Evolutionary conservation across 1,140 invertebrate genomes (phyloP).

Genomic region (Aricia agestis): DNA sequence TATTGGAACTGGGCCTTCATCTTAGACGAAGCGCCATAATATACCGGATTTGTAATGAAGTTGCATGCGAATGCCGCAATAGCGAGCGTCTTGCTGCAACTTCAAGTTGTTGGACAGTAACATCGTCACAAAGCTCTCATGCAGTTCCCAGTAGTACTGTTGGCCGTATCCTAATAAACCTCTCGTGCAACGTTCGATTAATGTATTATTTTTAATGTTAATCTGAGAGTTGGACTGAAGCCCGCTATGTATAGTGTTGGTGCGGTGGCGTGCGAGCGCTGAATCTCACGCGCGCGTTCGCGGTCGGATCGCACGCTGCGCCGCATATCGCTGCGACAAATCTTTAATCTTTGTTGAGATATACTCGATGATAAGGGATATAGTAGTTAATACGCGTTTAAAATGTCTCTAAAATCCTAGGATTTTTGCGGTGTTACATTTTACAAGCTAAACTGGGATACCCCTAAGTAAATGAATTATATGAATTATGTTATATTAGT

Average conservation of each 20-base stretch:
- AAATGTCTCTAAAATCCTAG: too few species aligned
- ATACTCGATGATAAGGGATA: not conserved
- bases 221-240: slow-evolving; percentile 23
- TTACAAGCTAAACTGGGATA: not conserved
- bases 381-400: not conserved
- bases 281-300: slow-evolving; percentile 60
- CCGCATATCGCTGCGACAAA: not conserved
- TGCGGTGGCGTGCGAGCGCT: slow-evolving; percentile 51
- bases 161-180: not conserved
- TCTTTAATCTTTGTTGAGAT: not conserved
- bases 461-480: not conserved
- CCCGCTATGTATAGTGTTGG: slow-evolving; percentile 17
- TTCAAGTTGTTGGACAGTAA: not conserved
- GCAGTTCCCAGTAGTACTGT: slow-evolving; percentile 2
- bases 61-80: not conserved
- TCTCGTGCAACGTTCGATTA: slow-evolving; percentile 24
- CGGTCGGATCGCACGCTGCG: slow-evolving; percentile 16
- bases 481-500: not conserved
- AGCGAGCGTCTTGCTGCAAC: slow-evolving; percentile 16
- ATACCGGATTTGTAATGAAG: not conserved
- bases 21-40: not conserved
- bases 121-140: slow-evolving; percentile 13
- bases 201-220: slow-evolving; percentile 30
- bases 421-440: not conserved
- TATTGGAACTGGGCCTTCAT: not conserved